Percentiles rank a stretch among this genome's conserved stretches.
phyloP scores from a whole-genome alignment of 2,888 invertebrate species.

The Melangyna quadrimaculata region DNA sequence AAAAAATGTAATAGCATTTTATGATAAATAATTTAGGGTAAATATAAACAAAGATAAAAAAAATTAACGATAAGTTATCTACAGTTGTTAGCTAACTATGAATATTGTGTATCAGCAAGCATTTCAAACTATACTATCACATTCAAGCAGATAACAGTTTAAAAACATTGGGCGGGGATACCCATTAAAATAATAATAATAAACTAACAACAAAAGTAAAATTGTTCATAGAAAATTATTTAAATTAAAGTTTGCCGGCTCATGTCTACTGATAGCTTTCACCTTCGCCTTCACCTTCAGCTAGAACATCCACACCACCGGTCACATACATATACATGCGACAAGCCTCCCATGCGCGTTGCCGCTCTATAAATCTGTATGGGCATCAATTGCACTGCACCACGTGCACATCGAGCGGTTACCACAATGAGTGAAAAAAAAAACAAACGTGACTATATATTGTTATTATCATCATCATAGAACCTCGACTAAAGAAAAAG shows the following conservation, averaged over 20 bases:
- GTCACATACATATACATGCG: constrained; percentile 1
- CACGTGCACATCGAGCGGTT: constrained; percentile 6
- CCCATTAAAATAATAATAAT: not conserved
- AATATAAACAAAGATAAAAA: not conserved
- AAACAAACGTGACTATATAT: constrained; percentile 11
- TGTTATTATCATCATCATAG: not conserved
- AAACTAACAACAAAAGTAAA: not conserved
- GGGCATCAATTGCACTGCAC: constrained; percentile 9
- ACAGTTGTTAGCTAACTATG: not conserved
- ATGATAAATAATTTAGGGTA: not conserved
- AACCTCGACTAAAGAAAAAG: not conserved
- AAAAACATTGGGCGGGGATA: not conserved
- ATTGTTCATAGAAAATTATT: not conserved
- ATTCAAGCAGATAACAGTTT: not conserved
- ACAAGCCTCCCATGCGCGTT: not conserved
- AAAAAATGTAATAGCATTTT: not conserved
- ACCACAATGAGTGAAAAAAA: constrained; percentile 28
- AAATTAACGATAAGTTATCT: not conserved
- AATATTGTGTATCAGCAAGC: not conserved
- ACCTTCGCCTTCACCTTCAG: constrained; percentile 28
- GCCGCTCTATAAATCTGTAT: not conserved
- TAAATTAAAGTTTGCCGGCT: not conserved
- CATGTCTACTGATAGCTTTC: not conserved
- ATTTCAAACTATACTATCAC: too few relatives aligned
- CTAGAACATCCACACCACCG: constrained; percentile 1